Conservation (phyloP, 2,113 vertebrate species). For the Athene noctua region DNA sequence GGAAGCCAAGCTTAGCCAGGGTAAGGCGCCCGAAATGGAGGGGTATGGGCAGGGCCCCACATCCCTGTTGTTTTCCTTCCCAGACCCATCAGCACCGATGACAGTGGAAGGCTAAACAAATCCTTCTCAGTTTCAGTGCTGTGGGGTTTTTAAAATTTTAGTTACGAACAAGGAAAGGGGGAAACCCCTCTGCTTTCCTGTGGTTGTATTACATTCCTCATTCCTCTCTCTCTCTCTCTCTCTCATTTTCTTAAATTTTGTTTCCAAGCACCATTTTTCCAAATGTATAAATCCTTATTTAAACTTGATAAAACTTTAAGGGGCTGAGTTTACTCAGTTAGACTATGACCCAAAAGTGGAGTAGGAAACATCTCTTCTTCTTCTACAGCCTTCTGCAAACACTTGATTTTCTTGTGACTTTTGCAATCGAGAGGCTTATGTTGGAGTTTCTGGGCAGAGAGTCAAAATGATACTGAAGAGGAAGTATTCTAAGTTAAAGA, state of each 20-base stretch:
- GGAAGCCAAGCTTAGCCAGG: neutral
- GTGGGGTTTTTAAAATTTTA: neutral
- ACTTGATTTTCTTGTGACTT: conserved; percentile 3
- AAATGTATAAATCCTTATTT: conserved; percentile 9
- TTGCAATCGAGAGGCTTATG: neutral
- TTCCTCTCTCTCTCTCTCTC: neutral
- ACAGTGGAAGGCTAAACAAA: neutral
- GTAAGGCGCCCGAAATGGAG: neutral
- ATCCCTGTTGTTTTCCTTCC: neutral
- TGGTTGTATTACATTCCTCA: conserved; percentile 12
- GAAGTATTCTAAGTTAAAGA: neutral
- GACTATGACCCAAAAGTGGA: neutral
- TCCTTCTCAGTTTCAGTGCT: neutral
- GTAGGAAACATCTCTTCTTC: neutral
- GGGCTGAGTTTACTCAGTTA: conserved; percentile 7
- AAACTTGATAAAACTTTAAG: conserved; percentile 14
- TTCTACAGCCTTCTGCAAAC: neutral
- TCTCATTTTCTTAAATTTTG: neutral
- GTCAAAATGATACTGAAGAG: conserved; percentile 18
- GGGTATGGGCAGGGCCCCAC: neutral
- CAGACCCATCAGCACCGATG: neutral
- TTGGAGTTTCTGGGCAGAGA: conserved; percentile 37
- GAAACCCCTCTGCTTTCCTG: conserved; percentile 46
- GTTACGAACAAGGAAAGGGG: conserved; percentile 1
- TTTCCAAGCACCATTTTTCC: neutral